Evolutionary conservation across 1,140 invertebrate species (phyloP), one percentile per base, ranked within the genome.

Genomic region (Phortica variegata): DNA sequence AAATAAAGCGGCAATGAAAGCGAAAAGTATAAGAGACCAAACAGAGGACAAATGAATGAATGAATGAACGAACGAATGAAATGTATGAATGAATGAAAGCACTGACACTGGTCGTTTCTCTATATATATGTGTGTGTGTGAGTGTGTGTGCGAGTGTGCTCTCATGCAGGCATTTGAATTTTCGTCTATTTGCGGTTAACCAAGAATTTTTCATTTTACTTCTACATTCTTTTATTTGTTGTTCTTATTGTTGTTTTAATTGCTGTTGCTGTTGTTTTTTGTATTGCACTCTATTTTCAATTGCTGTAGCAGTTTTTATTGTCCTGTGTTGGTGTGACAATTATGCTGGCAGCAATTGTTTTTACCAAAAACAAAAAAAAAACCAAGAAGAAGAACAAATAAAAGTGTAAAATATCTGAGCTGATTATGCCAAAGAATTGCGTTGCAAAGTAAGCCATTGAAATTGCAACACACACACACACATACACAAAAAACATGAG

Each of bases 381-480:
- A 29, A 7, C 12, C 6, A 7, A 12, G 26, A 7, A 7, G 12
- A 12, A 29, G 12, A 6, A 12, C 26, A 7, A 12, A 34, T 6
- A 34, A 34, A 4, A 34, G 13, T 34, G 13, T 34, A 34, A 34
- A 34, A 15, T 34, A 34, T n/a, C 8, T 9, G 9, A 34, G 13
- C 32, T 34, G 13, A 34, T 34, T n/a, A 34, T 34, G 32, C n/a
- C 8, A 34, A 4, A n/a, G 32, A 34, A 34, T 26, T 26, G 23
- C n/a, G n/a, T n/a, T n/a, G n/a, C n/a, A n/a, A n/a, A n/a, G n/a
- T n/a, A n/a, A n/a, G n/a, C 57, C 47, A 54, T 58, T 58, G 49
- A 47, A 48, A 57, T 47, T 56, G 38, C 21, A 47, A 43, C 43
- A 4, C 13, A 34, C 26, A 29, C 6, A 29, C 6, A 29, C 26